Base-by-base conservation (phyloP, 2,888 invertebrate species). In the Heliconius charithonia region DNA sequence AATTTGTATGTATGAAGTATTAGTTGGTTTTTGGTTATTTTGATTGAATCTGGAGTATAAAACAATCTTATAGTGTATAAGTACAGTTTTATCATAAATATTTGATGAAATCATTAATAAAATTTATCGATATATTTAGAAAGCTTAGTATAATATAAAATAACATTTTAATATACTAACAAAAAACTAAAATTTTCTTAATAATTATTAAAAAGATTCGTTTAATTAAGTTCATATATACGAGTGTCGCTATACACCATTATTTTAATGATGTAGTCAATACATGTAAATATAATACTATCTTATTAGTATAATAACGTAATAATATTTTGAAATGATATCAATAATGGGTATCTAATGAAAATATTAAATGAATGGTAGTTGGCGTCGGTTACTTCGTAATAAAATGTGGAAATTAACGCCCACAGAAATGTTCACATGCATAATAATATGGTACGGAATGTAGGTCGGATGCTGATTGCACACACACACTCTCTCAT, bases 381-480 rank as follows among this genome's bases (percentile, higher is more conserved):
- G 79, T 76, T 76, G 81, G 79, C 73, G 77, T 69, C 79, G 69
- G 78, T 79, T 79, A 77, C 73, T 79, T 62, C 77, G 69, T 70
- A 82, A 83, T 83, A 83, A 81, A 79, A 84, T 87, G 84, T 85
- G 85, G 84, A 86, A 85, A 85, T 85, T 86, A 88, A 88, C 87
- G 86, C 84, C 83, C 83, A 81, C 82, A 82, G 78, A 79, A 79
- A 82, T 82, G 84, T 88, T 88, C 88, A 85, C 85, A 87, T 89
- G 89, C 88, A 91, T 90, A 89, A 87, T 89, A 89, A 89, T 87
- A 89, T 86, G 85, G 83, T 84, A 81, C 78, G 91, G 92, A 91
- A 94, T 94, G 89, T 93, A 92, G 93, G 93, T 91, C 92, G 90
- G 87, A 90, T 91, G 92, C 89, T 93, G 94, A 94, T 93, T 93